These are phyloP conservation scores for Nothoprocta pentlandii DNA, from an alignment of 2,113 vertebrate species.

Conservation along the genomic window DNA sequence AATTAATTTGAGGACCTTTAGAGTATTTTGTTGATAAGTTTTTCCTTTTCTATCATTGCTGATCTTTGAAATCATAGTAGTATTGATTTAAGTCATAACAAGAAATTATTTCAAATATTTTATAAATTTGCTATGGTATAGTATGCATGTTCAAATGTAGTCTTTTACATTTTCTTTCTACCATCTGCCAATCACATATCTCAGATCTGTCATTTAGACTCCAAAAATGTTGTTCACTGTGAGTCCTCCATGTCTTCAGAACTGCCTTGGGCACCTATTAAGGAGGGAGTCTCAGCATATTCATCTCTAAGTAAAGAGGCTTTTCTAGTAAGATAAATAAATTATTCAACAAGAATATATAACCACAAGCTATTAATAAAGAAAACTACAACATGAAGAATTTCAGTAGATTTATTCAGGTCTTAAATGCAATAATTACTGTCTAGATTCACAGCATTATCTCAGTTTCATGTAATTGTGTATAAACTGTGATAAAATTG, in stretches of 20 bases:
- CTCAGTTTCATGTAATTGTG: background rate
- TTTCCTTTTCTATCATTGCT: background rate
- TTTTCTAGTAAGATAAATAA: background rate
- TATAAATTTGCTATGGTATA: background rate
- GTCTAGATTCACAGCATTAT: background rate
- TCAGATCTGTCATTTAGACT: background rate
- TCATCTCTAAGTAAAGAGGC: background rate
- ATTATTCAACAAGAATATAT: background rate
- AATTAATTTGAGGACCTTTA: conserved; percentile 16
- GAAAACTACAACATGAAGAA: background rate
- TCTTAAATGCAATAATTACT: background rate
- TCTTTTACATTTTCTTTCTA: background rate
- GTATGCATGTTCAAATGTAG: background rate
- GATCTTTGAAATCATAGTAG: background rate
- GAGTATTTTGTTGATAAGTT: background rate
- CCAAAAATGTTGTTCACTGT: too few relatives aligned
- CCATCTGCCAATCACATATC: background rate
- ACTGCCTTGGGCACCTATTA: background rate
- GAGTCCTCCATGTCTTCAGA: too few relatives aligned
- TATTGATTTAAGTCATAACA: background rate
- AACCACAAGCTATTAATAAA: background rate
- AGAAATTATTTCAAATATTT: background rate
- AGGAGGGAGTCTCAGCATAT: background rate
- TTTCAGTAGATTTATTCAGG: background rate
- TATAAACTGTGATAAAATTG: background rate